Conservation (phyloP, 1,140 invertebrate species). For the Metaphire vulgaris region DNA sequence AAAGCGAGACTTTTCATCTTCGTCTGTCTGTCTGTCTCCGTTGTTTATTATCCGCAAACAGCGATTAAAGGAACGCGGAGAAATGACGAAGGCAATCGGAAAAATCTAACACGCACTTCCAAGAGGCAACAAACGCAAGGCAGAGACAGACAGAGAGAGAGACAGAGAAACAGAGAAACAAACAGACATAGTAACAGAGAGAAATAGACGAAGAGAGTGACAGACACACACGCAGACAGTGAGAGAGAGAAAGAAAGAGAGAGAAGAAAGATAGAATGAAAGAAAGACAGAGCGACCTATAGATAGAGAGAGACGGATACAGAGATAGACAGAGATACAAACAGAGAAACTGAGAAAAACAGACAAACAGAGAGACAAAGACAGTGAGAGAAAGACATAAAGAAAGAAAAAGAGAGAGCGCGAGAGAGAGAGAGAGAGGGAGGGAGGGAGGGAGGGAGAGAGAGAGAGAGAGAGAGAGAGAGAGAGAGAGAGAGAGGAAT, state of each 20-base stretch:
- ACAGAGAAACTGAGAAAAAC: background rate
- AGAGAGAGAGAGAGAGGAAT: background rate
- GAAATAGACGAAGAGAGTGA: background rate
- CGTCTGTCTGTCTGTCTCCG: no score
- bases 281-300: background rate
- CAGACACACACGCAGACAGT: background rate
- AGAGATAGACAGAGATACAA: background rate
- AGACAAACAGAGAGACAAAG: background rate
- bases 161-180: no score
- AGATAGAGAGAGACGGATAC: background rate
- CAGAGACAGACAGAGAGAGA: no score
- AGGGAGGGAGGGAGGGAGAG: background rate
- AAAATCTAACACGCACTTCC: no score
- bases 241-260: background rate
- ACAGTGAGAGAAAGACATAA: background rate
- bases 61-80: no score
- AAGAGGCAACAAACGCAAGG: no score
- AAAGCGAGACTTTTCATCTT: no score
- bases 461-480: background rate
- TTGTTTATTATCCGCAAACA: no score
- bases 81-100: no score
- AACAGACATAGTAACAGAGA: no score
- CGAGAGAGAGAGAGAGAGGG: background rate
- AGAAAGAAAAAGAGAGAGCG: background rate
- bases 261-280: background rate